A percentile compares a stretch with the other conserved stretches of the same genome.
These are phyloP conservation scores for Catostylus mosaicus DNA, from an alignment of 30 jellyfish, hydroid and myxozoan genomes.

Conservation along the genomic window DNA sequence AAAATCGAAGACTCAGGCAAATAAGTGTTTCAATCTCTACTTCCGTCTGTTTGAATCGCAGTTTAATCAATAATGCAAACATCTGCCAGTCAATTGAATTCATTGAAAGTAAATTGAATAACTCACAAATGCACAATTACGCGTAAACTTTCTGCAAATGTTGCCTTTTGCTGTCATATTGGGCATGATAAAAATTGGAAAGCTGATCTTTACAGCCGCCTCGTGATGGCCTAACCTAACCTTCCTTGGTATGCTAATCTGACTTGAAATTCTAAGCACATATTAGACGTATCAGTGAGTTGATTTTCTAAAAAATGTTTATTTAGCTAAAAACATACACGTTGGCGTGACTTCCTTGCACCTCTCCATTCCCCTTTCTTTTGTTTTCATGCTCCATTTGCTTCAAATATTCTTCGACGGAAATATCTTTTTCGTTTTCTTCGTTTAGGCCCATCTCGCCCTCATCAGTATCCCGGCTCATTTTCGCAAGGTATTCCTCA, in stretches of 20 bases:
- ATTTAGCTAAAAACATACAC: constrained; percentile 10
- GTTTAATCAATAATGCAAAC: background rate
- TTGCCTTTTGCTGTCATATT: background rate
- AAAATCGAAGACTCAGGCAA: no score
- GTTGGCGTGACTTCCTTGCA: background rate
- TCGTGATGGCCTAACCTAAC: background rate
- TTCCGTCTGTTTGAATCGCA: background rate
- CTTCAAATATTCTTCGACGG: constrained; percentile 57
- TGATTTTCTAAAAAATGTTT: background rate
- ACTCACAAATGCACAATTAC: background rate
- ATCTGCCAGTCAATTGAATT: background rate
- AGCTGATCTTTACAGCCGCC: no score
- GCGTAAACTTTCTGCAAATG: background rate
- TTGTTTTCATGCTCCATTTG: constrained; percentile 48
- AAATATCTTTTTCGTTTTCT: constrained; percentile 28
- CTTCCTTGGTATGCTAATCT: background rate
- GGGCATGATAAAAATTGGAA: background rate
- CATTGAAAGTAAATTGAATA: background rate
- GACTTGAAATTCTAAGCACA: background rate
- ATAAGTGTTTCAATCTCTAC: no score
- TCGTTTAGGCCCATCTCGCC: constrained; percentile 23
- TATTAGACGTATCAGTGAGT: background rate
- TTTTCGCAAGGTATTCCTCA: constrained; percentile 51
- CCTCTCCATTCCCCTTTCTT: background rate
- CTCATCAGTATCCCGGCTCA: constrained; percentile 46